phyloP scores from a whole-genome alignment of 2,797 vertebrate genomes.

The Potorous gilbertii region DNA sequence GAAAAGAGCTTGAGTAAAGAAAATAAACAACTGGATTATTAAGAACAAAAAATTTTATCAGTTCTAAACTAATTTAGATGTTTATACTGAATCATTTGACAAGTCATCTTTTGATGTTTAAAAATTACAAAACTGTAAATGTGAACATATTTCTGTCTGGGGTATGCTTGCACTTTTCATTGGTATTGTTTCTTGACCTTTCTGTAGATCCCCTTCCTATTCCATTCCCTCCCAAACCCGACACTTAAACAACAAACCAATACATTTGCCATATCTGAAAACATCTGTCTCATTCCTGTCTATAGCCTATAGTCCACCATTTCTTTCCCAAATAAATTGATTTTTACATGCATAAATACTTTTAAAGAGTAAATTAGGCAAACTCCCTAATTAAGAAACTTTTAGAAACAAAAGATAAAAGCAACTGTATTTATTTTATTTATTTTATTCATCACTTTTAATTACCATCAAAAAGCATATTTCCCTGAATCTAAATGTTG shows the following conservation, averaged over 20 bases:
- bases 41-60: background rate
- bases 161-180: background rate
- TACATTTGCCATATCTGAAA: background rate
- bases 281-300: background rate
- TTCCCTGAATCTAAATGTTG: too few species aligned
- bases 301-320: background rate
- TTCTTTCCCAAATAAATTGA: background rate
- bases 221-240: background rate
- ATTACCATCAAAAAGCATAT: too few species aligned
- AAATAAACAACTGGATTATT: too few species aligned
- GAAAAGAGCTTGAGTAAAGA: too few species aligned
- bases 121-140: too few species aligned
- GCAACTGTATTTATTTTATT: too few species aligned
- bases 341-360: too few species aligned
- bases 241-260: background rate
- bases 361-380: too few species aligned
- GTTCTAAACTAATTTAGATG: background rate
- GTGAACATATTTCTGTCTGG: background rate
- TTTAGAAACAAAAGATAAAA: too few species aligned
- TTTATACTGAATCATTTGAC: background rate
- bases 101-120: background rate
- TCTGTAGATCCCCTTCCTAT: background rate
- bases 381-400: too few species aligned
- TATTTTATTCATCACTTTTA: too few species aligned
- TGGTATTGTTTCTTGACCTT: background rate